A percentile compares a stretch with the other conserved stretches of the same genome.
These are phyloP conservation scores for Epinotia ramella DNA, from an alignment of 2,888 invertebrate species.

Conservation along the genomic window DNA sequence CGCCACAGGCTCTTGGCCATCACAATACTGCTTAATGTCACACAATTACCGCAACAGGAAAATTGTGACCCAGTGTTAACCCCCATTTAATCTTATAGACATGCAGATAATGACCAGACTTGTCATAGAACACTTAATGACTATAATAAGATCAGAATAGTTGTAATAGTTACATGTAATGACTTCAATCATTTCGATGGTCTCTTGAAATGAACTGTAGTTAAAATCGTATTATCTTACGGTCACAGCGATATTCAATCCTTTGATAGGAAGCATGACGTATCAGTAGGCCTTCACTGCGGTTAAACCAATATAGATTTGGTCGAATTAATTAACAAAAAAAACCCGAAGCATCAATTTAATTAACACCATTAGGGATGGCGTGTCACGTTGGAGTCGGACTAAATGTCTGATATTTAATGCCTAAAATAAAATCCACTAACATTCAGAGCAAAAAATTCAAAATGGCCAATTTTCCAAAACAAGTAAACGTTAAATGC, in stretches of 20 bases:
- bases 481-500: too few species aligned
- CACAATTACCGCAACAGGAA: neutral
- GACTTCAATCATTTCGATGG: neutral
- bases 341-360: neutral
- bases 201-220: neutral
- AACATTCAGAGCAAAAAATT: too few species aligned
- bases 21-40: neutral
- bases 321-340: neutral
- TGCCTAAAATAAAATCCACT: too few species aligned
- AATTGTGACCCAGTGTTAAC: neutral
- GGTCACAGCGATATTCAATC: neutral
- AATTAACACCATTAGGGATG: neutral
- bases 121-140: neutral
- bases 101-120: neutral
- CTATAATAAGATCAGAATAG: constrained; percentile 1
- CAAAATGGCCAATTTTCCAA: too few species aligned
- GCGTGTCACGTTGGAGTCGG: neutral
- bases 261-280: neutral
- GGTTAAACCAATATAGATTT: neutral
- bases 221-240: neutral
- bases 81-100: constrained; percentile 4
- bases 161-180: neutral
- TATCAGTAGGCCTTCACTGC: neutral
- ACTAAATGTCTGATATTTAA: too few species aligned
- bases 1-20: neutral